phyloP scores from a whole-genome alignment of 2,888 invertebrate species.

The Apamea epomidion region DNA sequence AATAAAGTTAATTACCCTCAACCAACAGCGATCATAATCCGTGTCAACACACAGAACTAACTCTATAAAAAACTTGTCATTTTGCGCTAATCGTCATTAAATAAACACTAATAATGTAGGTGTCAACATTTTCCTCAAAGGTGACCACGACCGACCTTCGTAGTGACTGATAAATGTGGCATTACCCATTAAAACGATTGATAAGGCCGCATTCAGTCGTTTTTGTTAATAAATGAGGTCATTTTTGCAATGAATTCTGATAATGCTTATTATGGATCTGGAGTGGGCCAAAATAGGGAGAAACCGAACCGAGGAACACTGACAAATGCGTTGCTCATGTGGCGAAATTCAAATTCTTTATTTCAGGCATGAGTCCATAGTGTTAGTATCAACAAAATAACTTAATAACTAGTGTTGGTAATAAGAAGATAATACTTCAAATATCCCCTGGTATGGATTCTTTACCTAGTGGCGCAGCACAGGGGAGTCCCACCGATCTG shows the following conservation, averaged over 20 bases:
- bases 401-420: no score
- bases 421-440: no score
- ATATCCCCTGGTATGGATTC: no score
- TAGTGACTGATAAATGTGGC: slow-evolving; percentile 64
- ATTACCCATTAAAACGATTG: slow-evolving; percentile 34
- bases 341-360: background rate
- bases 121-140: slow-evolving; percentile 66
- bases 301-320: background rate
- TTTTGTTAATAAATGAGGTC: slow-evolving; percentile 22
- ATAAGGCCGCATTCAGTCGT: slow-evolving; percentile 35
- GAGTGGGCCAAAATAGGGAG: background rate
- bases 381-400: no score
- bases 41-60: slow-evolving; percentile 29
- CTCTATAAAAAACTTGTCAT: slow-evolving; percentile 23
- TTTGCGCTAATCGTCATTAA: slow-evolving; percentile 29
- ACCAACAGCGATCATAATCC: slow-evolving; percentile 33
- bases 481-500: no score
- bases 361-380: no score
- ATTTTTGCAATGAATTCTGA: slow-evolving; percentile 1
- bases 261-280: background rate
- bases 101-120: slow-evolving; percentile 30
- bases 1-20: background rate
- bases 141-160: slow-evolving; percentile 66
- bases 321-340: background rate
- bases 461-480: no score